Evolutionary conservation across 35 echinoderm and acorn worm species (phyloP), one percentile per base, ranked within the genome.

Genomic region (Lytechinus pictus): DNA sequence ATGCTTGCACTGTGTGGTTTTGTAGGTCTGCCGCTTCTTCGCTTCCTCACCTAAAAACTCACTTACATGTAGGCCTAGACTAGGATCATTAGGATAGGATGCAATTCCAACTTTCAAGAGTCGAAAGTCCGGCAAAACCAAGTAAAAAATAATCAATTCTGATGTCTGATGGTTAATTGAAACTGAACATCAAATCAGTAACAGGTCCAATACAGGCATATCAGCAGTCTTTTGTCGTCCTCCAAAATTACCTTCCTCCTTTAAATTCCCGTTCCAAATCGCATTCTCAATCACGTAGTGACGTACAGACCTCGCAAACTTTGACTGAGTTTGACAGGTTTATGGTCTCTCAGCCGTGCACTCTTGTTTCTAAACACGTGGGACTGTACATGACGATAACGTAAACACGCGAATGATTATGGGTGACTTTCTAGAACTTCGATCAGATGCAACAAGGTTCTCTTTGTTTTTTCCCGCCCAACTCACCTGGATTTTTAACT

Each of bases 391-490:
- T 79, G 66, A 79, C 66, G 66, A 79, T 79, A 79, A 79, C 19
- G 66, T 79, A 79, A 79, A 79, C 66, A 79, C 66, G 66, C 66
- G 19, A 24, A 79, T 3, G n/a, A 24, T 44, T 5, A 24, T 7
- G 19, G 66, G 16, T 79, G 66, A 79, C 66, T 79, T n/a, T 24
- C 66, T 24, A 79, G 66, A 79, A 24, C 66, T 79, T 79, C 55
- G 55, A 71, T 79, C 66, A 24, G 66, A 79, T 79, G 66, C 66
- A 79, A 79, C 66, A 79, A n/a, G 66, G 66, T 79, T 79, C 16
- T 79, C 66, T 79, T 79, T 79, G 66, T 79, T 79, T 79, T 79
- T 79, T 79, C 66, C 66, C 66, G 66, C 66, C 66, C 19, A 79
- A 7, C 66, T 79, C 66, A 79, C 66, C 66, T 79, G 66, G 66